Evolutionary conservation across 2,888 invertebrate genomes (phyloP), one percentile per base, ranked within the genome.

Genomic region (Punctoribates punctum): DNA sequence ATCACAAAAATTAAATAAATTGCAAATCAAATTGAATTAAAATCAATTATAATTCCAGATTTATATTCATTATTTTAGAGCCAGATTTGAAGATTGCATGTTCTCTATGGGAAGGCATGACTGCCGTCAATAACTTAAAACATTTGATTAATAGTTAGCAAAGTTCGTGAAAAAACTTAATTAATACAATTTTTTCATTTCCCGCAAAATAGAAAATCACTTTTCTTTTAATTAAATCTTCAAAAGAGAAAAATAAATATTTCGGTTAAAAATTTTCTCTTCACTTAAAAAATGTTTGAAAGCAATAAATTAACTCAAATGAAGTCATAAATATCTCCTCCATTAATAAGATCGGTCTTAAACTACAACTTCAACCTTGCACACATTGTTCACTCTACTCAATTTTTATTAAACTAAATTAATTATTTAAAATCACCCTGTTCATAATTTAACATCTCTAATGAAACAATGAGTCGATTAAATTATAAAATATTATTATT

Each of bases 111-210:
- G 65, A 65, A 29, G 65, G 27, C 65, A 65, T 29, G 34, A 29
- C 65, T 65, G 17, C 9, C 34, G 27, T 65, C 65, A 65, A 65
- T 65, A 65, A 27, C 34, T 65, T 34, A 65, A 65, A 29, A 9
- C n/a, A 29, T 65, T 29, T 29, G 65, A 65, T 65, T 65, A 65
- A 65, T 65, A 34, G 34, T 17, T 23, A 23, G 8, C 34, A 20
- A 15, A 60, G 25, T 20, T 65, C 65, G 65, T 65, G 65, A 65
- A 65, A 65, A 65, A 3, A 34, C 65, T 65, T 65, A 65, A 65
- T 65, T 65, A 65, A 65, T 65, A 65, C 34, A 29, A 60, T 8
- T 23, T 60, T 60, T 60, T 25, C 2, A 9, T 60, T 60, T 23
- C 23, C 3, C 9, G 17, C 4, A 48, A 13, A 17, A 6, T 4